Evolutionary conservation across 2,888 invertebrate species (phyloP).

Genomic region (Catocala sponsa): DNA sequence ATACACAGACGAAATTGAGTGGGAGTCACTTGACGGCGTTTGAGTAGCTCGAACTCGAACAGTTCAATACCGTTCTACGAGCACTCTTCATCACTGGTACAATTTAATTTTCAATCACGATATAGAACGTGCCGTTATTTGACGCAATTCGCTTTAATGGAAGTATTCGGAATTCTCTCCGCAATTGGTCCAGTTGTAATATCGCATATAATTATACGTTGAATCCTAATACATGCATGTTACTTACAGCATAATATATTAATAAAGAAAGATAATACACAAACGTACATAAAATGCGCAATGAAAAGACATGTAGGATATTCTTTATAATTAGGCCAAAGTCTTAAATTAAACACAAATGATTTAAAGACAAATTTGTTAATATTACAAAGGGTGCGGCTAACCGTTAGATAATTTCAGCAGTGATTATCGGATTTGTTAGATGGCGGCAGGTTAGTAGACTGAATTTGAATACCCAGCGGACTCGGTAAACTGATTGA

Average conservation of each 20-base stretch:
- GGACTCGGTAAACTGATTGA: slow-evolving; percentile 44
- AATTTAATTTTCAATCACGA: slow-evolving; percentile 74
- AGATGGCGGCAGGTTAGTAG: slow-evolving; percentile 42
- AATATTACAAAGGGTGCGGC: slow-evolving; percentile 17
- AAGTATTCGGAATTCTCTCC: slow-evolving; percentile 59
- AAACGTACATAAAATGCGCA: too few relatives aligned
- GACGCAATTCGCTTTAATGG: slow-evolving; percentile 59
- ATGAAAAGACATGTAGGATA: too few relatives aligned
- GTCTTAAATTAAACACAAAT: slow-evolving; percentile 10
- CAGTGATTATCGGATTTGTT: slow-evolving; percentile 32
- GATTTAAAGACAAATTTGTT: slow-evolving; percentile 24
- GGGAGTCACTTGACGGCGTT: slow-evolving; percentile 44
- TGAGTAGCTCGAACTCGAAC: slow-evolving; percentile 42
- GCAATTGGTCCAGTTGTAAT: slow-evolving; percentile 30
- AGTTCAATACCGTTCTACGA: slow-evolving; percentile 49
- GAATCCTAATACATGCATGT: too few relatives aligned
- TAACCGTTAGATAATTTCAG: slow-evolving; percentile 19
- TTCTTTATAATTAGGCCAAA: neutral
- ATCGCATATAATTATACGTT: slow-evolving; percentile 19
- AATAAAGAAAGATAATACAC: too few relatives aligned
- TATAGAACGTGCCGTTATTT: slow-evolving; percentile 53
- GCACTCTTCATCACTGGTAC: slow-evolving; percentile 63
- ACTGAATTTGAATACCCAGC: slow-evolving; percentile 37
- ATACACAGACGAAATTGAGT: slow-evolving; percentile 39
- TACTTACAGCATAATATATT: too few relatives aligned